A percentile compares a stretch with the other conserved stretches of the same genome.
phyloP scores from a whole-genome alignment of 2,888 invertebrate genomes.

The Lycocerus yunnanus region DNA sequence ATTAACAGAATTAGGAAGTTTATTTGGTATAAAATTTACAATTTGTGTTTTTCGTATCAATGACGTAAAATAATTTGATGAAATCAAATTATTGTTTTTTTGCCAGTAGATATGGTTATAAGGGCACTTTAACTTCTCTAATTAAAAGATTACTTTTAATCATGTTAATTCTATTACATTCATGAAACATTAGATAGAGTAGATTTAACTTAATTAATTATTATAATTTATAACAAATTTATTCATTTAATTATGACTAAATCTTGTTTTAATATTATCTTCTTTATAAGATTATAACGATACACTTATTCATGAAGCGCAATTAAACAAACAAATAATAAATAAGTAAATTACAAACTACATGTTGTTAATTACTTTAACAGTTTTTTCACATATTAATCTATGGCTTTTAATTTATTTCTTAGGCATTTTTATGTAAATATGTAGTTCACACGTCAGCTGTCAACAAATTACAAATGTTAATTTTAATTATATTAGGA shows the following conservation, averaged over 20 bases:
- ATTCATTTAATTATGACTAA: constrained; percentile 1
- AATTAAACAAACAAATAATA: constrained; percentile 26
- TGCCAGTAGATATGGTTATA: neutral
- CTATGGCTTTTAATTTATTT: constrained; percentile 39
- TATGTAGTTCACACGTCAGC: constrained; percentile 41
- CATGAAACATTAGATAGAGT: neutral
- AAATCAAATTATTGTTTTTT: neutral
- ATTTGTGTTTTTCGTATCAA: neutral
- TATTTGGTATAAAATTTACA: neutral
- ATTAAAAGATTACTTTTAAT: neutral
- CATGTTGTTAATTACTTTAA: constrained; percentile 30
- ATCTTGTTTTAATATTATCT: neutral
- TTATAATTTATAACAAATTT: constrained; percentile 3
- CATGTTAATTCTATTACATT: neutral
- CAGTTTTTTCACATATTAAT: constrained; percentile 35
- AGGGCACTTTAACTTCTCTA: neutral
- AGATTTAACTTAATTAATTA: constrained; percentile 5
- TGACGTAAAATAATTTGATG: neutral
- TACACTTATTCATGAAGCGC: constrained; percentile 25
- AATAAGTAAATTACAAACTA: constrained; percentile 24
- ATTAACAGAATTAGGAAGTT: neutral
- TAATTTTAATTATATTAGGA: constrained; percentile 14
- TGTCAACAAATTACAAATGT: constrained; percentile 28
- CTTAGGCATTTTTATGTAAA: constrained; percentile 43
- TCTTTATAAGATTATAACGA: constrained; percentile 13